Conservation (phyloP, 2,888 invertebrate species). For the Hanleya hanleyi region DNA sequence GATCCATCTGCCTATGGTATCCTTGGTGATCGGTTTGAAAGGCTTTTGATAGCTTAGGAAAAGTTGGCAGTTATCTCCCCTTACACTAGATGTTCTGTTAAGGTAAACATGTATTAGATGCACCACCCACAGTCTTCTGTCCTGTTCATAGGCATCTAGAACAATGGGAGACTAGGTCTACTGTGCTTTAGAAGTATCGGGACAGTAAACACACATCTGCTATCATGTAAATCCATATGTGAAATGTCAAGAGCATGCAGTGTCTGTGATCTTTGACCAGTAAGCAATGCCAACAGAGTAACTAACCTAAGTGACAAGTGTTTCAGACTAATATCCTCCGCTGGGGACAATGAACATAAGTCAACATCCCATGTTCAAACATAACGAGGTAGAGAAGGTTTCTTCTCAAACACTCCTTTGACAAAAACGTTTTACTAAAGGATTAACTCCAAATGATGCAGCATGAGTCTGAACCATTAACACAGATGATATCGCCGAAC, state of each 20-base stretch:
- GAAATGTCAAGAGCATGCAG: background rate
- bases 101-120: conserved; percentile 10
- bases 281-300: background rate
- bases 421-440: conserved; percentile 1
- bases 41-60: conserved; percentile 23
- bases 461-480: background rate
- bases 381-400: conserved; percentile 1
- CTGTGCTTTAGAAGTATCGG: background rate
- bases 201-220: background rate
- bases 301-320: background rate
- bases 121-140: conserved; percentile 10
- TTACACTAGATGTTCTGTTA: background rate
- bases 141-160: background rate
- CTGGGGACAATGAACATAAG: background rate
- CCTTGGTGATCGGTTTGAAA: conserved; percentile 15
- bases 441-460: conserved; percentile 6
- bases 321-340: background rate
- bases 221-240: background rate
- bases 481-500: conserved; percentile 1
- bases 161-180: background rate
- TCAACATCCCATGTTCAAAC: background rate
- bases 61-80: background rate
- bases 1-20: conserved; percentile 25
- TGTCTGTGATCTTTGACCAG: background rate
- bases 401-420: conserved; percentile 3